Evolutionary conservation across 2,888 invertebrate species (phyloP), one percentile per base, ranked within the genome.

Genomic region (Adineta ricciae): DNA sequence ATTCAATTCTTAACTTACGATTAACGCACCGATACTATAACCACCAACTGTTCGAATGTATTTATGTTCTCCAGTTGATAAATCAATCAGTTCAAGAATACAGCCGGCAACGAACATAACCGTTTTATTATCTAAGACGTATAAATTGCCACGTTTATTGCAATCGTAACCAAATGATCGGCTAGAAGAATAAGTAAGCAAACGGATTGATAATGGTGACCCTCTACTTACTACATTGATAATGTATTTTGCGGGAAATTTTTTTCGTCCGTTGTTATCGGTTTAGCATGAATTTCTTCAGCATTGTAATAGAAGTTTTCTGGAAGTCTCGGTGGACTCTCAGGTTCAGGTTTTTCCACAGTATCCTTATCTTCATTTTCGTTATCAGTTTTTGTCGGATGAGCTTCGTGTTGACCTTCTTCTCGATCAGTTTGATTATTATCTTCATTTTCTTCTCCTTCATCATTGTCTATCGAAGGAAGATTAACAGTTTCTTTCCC

Each of bases 81-180:
- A 92, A 88, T 94, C 92, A 87, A 94, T 93, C 88, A 96, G 94
- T 87, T 94, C 93, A 52, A 96, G 92, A 83, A 94, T 92, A 90
- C 95, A 95, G 84, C 96, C 96, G 0, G 95, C 93, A 0, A 93
- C 93, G 92, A 94, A 96, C 86, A 94, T 92, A 3, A 96, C 90
- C 0, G 94, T 94, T 21, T 93, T 91, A 7, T 93, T 92, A 89
- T 95, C 95, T 78, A 94, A 92, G 8, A 94, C 92, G 86, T 94
- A 93, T 78, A 96, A 90, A 89, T 96, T 96, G 89, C 94, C 94
- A 86, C 93, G 92, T 88, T 93, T 94, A 87, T 92, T 93, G 89
- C 95, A 95, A 89, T 96, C 94, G 89, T 95, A 96, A 16, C 95
- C 95, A 89, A 93, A 96, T 0, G 95, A 95, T 91, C 94, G 92